phyloP scores from a whole-genome alignment of 2,113 vertebrate genomes.

The Cervus canadensis region DNA sequence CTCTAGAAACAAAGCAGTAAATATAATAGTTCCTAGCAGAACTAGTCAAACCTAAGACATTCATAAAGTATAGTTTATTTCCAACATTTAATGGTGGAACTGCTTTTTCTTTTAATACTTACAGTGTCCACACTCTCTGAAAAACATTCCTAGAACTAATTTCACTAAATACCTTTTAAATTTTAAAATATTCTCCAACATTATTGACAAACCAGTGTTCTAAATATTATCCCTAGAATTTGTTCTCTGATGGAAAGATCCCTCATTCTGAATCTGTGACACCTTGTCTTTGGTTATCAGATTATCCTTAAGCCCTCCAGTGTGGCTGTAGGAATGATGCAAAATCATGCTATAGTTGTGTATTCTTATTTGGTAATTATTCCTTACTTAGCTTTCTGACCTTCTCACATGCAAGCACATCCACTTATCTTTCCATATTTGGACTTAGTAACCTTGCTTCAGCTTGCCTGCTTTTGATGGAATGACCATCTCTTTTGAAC shows the following conservation, averaged over 20 bases:
- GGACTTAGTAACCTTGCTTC: not conserved
- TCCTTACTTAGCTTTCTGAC: not conserved
- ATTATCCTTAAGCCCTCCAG: not conserved
- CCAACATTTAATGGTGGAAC: not conserved
- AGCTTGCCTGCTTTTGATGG: not conserved
- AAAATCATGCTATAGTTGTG: not conserved
- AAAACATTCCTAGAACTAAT: not conserved
- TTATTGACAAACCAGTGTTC: not conserved
- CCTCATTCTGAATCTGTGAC: not conserved
- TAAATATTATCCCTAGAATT: not conserved
- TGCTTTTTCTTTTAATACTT: not conserved
- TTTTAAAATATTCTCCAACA: constrained; percentile 5
- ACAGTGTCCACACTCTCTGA: not conserved
- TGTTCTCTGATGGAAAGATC: not conserved
- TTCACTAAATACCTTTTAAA: not conserved
- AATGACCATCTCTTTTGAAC: not conserved
- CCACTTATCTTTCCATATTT: not conserved
- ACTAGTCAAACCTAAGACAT: not conserved
- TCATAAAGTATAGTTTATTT: not conserved
- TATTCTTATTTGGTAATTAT: not conserved
- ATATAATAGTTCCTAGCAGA: not conserved
- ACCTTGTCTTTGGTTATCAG: not conserved
- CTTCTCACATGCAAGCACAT: not conserved
- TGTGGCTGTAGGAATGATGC: not conserved
- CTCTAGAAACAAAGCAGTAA: not conserved